Evolutionary conservation across 2,113 vertebrate genomes (phyloP).

Genomic region (Antigone vipio): DNA sequence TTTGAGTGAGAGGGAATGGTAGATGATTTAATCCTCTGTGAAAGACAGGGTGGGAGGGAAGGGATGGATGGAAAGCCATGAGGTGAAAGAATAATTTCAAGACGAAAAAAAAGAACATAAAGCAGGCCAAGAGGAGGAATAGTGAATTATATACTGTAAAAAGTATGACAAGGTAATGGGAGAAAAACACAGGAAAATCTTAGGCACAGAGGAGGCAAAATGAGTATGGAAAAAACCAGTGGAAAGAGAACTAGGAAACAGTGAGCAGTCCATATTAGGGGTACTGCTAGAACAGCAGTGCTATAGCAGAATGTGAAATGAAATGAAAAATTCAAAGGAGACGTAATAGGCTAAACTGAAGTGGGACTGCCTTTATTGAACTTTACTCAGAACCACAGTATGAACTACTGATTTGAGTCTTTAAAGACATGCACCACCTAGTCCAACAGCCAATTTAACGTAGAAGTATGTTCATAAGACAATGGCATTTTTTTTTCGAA

Average conservation of each 20-base stretch:
- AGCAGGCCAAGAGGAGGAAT: background rate
- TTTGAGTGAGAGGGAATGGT: background rate
- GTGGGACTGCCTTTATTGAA: background rate
- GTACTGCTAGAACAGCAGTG: background rate
- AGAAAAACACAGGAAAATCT: constrained; percentile 10
- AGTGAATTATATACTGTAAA: constrained; percentile 29
- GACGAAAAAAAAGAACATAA: background rate
- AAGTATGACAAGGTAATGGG: background rate
- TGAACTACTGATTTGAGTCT: background rate
- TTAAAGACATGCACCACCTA: background rate
- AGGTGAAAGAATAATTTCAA: background rate
- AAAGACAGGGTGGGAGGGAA: background rate
- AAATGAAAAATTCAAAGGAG: background rate
- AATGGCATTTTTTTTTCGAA: background rate
- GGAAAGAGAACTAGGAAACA: background rate
- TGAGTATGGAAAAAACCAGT: background rate
- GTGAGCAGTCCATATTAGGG: background rate
- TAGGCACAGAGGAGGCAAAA: background rate
- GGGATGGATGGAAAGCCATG: background rate
- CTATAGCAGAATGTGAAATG: background rate
- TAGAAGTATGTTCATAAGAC: background rate
- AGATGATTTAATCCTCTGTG: background rate
- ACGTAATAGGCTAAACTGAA: background rate
- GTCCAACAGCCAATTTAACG: background rate
- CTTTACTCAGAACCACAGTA: background rate